Percentiles rank a stretch among this genome's conserved stretches.
phyloP scores from a whole-genome alignment of 2,113 vertebrate genomes.

The Charadrius vociferus region DNA sequence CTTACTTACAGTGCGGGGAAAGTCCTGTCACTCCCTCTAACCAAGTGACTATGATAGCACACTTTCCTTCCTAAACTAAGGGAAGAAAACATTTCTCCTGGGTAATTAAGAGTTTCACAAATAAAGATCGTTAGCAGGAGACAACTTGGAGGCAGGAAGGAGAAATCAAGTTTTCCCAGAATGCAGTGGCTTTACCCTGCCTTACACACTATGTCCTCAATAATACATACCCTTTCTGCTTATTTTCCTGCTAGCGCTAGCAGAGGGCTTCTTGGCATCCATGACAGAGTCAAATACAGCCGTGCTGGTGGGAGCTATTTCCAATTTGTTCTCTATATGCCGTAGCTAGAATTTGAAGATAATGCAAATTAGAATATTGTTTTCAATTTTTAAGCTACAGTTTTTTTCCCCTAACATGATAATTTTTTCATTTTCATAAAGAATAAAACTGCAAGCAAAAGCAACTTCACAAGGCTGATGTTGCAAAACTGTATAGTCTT shows the following conservation, averaged over 20 bases:
- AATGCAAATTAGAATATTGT: not conserved
- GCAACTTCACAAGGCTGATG: not conserved
- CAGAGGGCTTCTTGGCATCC: slow-evolving; percentile 84
- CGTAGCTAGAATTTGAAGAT: slow-evolving; percentile 80
- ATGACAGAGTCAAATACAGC: slow-evolving; percentile 84
- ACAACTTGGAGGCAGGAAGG: not conserved
- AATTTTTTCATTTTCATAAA: not conserved
- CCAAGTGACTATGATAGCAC: not conserved
- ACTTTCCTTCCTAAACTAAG: not conserved
- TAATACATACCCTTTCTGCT: slow-evolving; percentile 82
- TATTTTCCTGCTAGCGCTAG: slow-evolving; percentile 75
- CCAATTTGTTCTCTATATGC: slow-evolving; percentile 92
- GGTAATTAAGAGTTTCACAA: not conserved
- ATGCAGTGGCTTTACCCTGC: not conserved
- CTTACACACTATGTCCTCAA: not conserved
- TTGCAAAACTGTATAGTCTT: not conserved
- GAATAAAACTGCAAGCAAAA: not conserved
- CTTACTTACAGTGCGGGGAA: fast-evolving
- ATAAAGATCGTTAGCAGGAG: not conserved
- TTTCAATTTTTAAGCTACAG: not conserved
- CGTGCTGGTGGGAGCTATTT: slow-evolving; percentile 82
- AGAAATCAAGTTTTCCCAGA: not conserved
- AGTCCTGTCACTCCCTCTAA: not conserved
- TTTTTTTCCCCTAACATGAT: fast-evolving
- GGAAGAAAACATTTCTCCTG: not conserved